Evolutionary conservation across 2,888 invertebrate species (phyloP), one percentile per base, ranked within the genome.

Genomic region (Agrypnus murinus): DNA sequence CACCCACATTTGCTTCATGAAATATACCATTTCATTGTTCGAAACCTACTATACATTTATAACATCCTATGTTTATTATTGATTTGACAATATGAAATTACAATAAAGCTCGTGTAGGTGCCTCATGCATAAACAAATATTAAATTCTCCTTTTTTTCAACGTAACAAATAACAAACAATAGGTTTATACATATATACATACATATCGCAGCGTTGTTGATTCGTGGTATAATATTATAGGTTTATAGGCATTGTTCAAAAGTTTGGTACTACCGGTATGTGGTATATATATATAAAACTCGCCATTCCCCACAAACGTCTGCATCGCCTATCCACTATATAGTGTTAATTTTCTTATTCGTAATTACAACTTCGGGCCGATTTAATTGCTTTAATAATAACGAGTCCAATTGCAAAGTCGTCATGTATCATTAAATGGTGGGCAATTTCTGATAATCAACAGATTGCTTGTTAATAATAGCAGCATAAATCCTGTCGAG

Each of bases 71-170:
- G 65, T 57, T 53, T 65, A 58, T 65, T 65, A 65, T 57, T 45
- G 65, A 58, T 46, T 65, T 58, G 57, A 65, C 46, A 46, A 58
- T 65, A 58, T 58, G 34, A 57, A 58, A 65, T 65, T 65, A 65
- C 65, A 57, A 65, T 46, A 53, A 45, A 58, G 15, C 65, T 57
- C 31, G n/a, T 43, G 65, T 48, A 15, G 65, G 57, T 58, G 65
- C 34, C 57, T 57, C 14, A 58, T 65, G 46, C 57, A 65, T 58
- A 58, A 43, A 58, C 58, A 58, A 58, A 40, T n/a, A 58, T 43
- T 58, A 58, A 58, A 25, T 3, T 19, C 40, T 25, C 12, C 8
- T 25, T 34, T 12, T 31, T 32, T 43, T 1, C 43, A 9, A 14
- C 17, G 19, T 10, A 58, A 38, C 25, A 12, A 38, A 38, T 17